Evolutionary conservation across 2,888 invertebrate genomes (phyloP).

Genomic region (Zonitis immaculata): DNA sequence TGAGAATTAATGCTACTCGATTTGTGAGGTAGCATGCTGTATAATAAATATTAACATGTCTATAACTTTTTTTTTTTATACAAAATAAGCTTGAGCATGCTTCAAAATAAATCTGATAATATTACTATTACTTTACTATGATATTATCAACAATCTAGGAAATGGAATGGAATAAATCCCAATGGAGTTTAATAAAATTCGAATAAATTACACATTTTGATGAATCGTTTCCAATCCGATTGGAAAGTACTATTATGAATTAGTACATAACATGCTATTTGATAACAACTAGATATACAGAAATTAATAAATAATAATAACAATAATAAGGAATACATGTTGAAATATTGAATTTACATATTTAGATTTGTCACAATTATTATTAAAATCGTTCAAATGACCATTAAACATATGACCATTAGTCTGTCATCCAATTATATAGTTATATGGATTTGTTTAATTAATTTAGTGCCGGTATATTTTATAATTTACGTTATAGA

Average conservation of each 20-base stretch:
- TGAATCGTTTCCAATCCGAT: not conserved
- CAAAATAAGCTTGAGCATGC: too few species aligned
- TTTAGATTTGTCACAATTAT: not conserved
- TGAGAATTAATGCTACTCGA: too few species aligned
- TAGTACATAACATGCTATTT: not conserved
- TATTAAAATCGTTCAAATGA: conserved; percentile 2
- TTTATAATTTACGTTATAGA: not conserved
- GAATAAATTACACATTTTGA: not conserved
- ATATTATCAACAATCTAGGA: too few species aligned
- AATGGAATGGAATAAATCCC: not conserved
- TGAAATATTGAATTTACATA: not conserved
- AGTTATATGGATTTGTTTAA: conserved; percentile 18
- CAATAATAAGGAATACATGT: too few species aligned
- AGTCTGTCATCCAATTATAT: conserved; percentile 12
- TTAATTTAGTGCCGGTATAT: conserved; percentile 7
- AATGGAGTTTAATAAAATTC: not conserved
- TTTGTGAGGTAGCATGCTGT: too few species aligned
- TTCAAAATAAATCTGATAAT: too few species aligned
- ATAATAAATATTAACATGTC: too few species aligned
- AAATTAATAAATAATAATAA: not conserved
- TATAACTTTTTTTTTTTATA: too few species aligned
- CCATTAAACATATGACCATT: conserved; percentile 8
- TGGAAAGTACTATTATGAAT: not conserved
- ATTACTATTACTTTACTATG: too few species aligned
- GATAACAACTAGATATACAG: not conserved